Conservation (phyloP, 2,113 vertebrate genomes). For the Eretmodus cyanostictus region DNA sequence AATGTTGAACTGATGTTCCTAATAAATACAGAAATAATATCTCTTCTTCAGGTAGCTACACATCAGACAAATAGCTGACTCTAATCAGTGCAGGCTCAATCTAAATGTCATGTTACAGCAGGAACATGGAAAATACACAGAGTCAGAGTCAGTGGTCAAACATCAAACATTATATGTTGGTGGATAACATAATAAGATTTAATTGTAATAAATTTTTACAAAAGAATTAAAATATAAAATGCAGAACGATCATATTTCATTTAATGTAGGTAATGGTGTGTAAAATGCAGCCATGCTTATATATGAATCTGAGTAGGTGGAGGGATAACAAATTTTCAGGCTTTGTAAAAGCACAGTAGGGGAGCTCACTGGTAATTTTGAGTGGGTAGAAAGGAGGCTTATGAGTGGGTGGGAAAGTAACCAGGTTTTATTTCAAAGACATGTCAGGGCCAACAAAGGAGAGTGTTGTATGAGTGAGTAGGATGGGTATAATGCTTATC, state of each 20-base stretch:
- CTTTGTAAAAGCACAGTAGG: conserved; percentile 11
- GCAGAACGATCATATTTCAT: not conserved
- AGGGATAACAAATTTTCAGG: conserved; percentile 5
- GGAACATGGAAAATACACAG: not conserved
- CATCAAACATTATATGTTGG: not conserved
- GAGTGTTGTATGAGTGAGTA: not conserved
- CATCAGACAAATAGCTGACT: not conserved
- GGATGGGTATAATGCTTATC: not conserved
- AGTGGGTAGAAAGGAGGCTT: conserved; percentile 23
- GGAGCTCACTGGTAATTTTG: conserved; percentile 3
- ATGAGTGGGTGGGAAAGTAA: conserved; percentile 14
- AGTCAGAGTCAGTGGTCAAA: not conserved
- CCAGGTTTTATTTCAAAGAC: conserved; percentile 10
- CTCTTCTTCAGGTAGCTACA: not conserved
- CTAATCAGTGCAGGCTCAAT: not conserved
- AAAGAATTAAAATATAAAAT: not conserved
- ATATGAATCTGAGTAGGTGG: not conserved
- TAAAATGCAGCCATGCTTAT: not conserved
- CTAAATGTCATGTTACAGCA: not conserved
- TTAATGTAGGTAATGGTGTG: not conserved
- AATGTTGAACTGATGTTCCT: not conserved
- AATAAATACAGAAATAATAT: not conserved
- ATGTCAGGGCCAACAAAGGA: not conserved
- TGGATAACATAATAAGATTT: not conserved
- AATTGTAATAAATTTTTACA: not conserved